Evolutionary conservation across 2,113 vertebrate species (phyloP).

Genomic region (Nerophis lumbriciformis): DNA sequence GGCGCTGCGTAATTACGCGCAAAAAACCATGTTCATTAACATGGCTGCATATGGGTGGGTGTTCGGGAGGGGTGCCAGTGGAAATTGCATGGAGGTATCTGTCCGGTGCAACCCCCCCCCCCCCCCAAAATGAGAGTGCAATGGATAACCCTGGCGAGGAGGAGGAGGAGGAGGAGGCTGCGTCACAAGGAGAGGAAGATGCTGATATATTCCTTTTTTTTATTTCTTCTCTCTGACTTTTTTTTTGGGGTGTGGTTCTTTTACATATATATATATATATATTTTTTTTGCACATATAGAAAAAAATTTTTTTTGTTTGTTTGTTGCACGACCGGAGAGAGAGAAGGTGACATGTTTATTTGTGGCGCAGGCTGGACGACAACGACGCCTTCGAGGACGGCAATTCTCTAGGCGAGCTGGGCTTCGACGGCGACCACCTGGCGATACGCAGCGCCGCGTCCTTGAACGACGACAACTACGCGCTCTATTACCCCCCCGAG

Average conservation of each 20-base stretch:
- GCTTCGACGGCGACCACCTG: constrained; percentile 80
- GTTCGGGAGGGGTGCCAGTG: constrained; percentile 24
- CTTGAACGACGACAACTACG: constrained; percentile 78
- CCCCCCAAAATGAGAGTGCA: constrained; percentile 61
- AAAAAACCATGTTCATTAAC: background rate
- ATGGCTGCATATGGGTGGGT: background rate
- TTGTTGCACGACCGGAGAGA: no score
- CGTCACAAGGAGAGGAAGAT: constrained; percentile 68
- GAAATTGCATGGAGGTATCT: constrained; percentile 36
- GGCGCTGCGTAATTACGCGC: constrained; percentile 27
- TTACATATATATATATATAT: no score
- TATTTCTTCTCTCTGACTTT: background rate
- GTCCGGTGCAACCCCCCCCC: constrained; percentile 57
- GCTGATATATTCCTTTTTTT: constrained; percentile 33
- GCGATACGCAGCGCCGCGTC: constrained; percentile 82
- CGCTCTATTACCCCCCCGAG: constrained; percentile 81
- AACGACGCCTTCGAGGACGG: constrained; percentile 89
- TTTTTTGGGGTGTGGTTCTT: no score
- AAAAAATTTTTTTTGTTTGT: no score
- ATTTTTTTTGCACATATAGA: no score
- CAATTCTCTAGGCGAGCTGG: constrained; percentile 81
- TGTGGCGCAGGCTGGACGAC: constrained; percentile 81
- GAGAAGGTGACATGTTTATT: background rate
- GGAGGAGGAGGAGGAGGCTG: constrained; percentile 38
- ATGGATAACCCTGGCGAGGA: constrained; percentile 60